phyloP scores from a whole-genome alignment of 2,113 vertebrate genomes.

The Myxocyprinus asiaticus region DNA sequence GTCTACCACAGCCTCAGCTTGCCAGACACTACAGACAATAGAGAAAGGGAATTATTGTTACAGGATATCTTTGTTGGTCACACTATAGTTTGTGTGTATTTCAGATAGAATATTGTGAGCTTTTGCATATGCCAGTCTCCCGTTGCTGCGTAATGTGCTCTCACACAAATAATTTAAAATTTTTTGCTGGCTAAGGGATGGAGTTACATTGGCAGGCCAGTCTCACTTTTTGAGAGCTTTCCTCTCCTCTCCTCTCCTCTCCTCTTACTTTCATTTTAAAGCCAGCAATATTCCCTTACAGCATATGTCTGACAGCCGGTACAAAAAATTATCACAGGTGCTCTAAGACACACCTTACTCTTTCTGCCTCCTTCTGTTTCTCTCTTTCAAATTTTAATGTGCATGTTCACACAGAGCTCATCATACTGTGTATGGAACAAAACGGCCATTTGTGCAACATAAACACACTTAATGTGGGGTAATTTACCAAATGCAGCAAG shows the following conservation, averaged over 20 bases:
- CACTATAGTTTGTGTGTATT: slow-evolving; percentile 36
- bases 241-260: slow-evolving; percentile 17
- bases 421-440: not conserved
- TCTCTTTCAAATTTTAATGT: not conserved
- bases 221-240: not conserved
- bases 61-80: slow-evolving; percentile 33
- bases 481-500: too few species aligned
- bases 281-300: slow-evolving; percentile 49
- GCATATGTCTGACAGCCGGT: slow-evolving; percentile 58
- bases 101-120: slow-evolving; percentile 25
- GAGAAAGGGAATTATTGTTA: slow-evolving; percentile 39
- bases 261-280: slow-evolving; percentile 52
- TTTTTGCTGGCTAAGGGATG: too few species aligned
- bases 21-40: slow-evolving; percentile 31
- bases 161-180: too few species aligned
- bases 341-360: not conserved
- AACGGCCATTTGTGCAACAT: not conserved
- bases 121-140: slow-evolving; percentile 20
- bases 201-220: too few species aligned
- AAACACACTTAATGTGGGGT: not conserved
- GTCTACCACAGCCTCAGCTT: slow-evolving; percentile 31
- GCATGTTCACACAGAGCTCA: not conserved
- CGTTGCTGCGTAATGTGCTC: not conserved
- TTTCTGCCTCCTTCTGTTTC: not conserved
- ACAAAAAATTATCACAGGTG: slow-evolving; percentile 50